Evolutionary conservation across 1,140 invertebrate species (phyloP).

Genomic region (Aphelenchoides fujianensis): DNA sequence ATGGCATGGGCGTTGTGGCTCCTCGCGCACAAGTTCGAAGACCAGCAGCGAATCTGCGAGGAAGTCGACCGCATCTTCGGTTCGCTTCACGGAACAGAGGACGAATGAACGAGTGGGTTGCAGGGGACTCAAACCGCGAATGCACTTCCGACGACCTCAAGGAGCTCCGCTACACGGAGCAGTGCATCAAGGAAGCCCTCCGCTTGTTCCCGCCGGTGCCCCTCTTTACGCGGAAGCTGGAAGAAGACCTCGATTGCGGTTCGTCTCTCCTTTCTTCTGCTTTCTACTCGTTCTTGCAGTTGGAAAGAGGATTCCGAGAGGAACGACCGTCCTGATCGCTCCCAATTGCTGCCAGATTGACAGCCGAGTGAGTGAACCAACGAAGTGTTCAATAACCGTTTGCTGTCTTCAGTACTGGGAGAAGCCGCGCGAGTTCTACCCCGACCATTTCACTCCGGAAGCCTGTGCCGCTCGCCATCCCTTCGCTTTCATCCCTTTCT

Average conservation of each 20-base stretch:
- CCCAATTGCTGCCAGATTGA: constrained; percentile 70
- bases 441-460: constrained; percentile 17
- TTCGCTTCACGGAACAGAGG: constrained; percentile 14
- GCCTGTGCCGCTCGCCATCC: constrained; percentile 69
- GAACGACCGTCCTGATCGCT: constrained; percentile 69
- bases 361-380: constrained; percentile 45
- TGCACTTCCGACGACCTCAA: constrained; percentile 66
- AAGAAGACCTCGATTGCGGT: constrained; percentile 64
- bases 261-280: constrained; percentile 43
- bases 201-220: constrained; percentile 77
- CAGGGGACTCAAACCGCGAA: constrained; percentile 57
- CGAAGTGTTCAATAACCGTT: not conserved
- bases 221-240: constrained; percentile 51
- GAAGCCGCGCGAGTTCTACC: not conserved
- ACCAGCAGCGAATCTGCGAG: constrained; percentile 74
- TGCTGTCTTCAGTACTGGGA: constrained; percentile 47
- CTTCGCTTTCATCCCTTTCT: constrained; percentile 63
- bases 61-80: constrained; percentile 67
- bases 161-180: constrained; percentile 71
- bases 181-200: constrained; percentile 73
- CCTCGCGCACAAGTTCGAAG: constrained; percentile 63
- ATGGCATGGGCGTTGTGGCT: constrained; percentile 69
- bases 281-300: constrained; percentile 63
- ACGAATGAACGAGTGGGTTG: not conserved
- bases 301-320: constrained; percentile 53